Percentiles rank a stretch among this genome's conserved stretches.
Conservation (phyloP, 92 coral and sea anemone species). For the Phenganax subtilis region DNA sequence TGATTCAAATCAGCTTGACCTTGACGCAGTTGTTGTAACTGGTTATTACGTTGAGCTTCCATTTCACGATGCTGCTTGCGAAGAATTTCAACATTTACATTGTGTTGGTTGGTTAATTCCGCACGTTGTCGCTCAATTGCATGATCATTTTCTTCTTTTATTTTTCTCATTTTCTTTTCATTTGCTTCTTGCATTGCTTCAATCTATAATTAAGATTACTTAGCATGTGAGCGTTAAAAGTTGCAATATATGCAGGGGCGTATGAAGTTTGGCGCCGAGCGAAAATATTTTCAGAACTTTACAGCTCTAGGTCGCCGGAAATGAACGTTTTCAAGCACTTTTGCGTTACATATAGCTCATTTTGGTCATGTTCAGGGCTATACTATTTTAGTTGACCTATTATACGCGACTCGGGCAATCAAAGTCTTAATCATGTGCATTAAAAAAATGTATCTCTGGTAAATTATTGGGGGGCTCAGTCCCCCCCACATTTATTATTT, state of each 20-base stretch:
- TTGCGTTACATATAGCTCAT: too few species aligned
- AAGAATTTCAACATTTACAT: not conserved
- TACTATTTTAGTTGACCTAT: too few species aligned
- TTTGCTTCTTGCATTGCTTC: constrained; percentile 25
- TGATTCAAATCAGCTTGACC: constrained; percentile 23
- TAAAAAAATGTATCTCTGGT: too few species aligned
- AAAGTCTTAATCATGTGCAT: too few species aligned
- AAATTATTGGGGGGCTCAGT: too few species aligned
- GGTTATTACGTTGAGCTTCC: constrained; percentile 2
- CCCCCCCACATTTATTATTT: too few species aligned
- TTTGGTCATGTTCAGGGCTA: too few species aligned
- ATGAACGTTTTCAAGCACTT: too few species aligned
- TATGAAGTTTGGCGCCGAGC: too few species aligned
- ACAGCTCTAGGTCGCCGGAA: too few species aligned
- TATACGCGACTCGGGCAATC: too few species aligned
- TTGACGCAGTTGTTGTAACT: constrained; percentile 12
- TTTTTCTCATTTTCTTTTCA: constrained; percentile 7
- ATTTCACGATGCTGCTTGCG: constrained; percentile 13
- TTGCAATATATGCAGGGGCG: not conserved
- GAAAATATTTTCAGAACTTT: too few species aligned
- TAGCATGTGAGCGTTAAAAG: not conserved
- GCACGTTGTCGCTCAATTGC: constrained; percentile 4
- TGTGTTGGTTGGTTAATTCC: constrained; percentile 3
- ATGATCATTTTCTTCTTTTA: constrained; percentile 1
- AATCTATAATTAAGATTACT: constrained; percentile 6